phyloP scores from a whole-genome alignment of 2,888 invertebrate species.

The Stomorhina lunata region DNA sequence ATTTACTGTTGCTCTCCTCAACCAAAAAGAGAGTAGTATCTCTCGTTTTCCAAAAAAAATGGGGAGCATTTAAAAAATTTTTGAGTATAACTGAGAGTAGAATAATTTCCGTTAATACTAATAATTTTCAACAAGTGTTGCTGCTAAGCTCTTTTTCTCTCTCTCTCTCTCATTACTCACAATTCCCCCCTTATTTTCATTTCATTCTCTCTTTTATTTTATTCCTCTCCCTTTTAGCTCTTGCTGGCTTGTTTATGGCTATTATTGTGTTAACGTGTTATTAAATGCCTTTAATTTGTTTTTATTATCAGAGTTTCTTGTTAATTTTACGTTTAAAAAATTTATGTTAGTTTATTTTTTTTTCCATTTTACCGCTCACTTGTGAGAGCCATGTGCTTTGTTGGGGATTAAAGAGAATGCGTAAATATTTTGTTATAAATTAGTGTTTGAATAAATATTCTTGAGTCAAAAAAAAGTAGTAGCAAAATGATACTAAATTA shows the following conservation, averaged over 20 bases:
- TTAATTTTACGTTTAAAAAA: constrained; percentile 3
- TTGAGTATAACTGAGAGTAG: neutral
- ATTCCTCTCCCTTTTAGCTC: constrained; percentile 7
- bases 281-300: constrained; percentile 52
- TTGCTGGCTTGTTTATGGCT: constrained; percentile 20
- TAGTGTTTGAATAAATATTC: neutral
- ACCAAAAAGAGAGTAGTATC: neutral
- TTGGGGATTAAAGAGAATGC: constrained; percentile 37
- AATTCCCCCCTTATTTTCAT: neutral
- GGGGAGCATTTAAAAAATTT: constrained; percentile 6
- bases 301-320: constrained; percentile 34
- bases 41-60: neutral
- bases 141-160: constrained; percentile 21
- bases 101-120: neutral
- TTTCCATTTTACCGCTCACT: constrained; percentile 26
- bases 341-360: neutral
- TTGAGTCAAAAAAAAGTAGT: constrained; percentile 20
- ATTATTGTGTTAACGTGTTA: constrained; percentile 52
- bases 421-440: neutral
- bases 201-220: neutral
- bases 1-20: constrained; percentile 1
- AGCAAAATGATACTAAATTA: neutral
- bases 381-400: constrained; percentile 24
- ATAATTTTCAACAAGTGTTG: constrained; percentile 64
- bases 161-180: neutral